Base-by-base conservation (phyloP, 2,113 vertebrate species). In the Amphiprion ocellaris region DNA sequence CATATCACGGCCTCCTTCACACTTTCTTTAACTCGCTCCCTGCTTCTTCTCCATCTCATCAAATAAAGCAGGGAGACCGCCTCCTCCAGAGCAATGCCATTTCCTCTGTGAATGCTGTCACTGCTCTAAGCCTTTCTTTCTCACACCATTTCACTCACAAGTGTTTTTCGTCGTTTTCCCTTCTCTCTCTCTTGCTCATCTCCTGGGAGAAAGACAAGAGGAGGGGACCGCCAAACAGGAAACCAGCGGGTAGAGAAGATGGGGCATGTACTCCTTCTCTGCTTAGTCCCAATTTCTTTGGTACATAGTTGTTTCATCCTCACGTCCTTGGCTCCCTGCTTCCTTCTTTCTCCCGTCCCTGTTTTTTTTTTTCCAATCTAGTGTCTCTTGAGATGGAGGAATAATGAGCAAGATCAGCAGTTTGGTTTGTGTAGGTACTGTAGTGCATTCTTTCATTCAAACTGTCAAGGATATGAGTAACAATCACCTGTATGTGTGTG, bases 91-190 rank as follows among this genome's bases (percentile, higher is more conserved):
- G 79, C 89, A 85, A 89, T 87, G 70, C 30, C 76, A 87, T 89
- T 90, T 90, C 80, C 85, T 73, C 80, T 59, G 61, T 73, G 63
- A 81, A 85, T 83, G 77, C 85, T 86, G 61, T 72, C 65, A 61
- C 83, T 26, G 80, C 85, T 87, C 77, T 62, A 68, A 87, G 72
- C 67, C 83, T 79, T 88, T 87, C 60, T 81, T 83, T 87, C 74
- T 86, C 81, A 89, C 79, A 84, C 85, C 83, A 88, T 93, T 92
- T 92, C 89, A 84, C 79, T 84, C 70, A 64, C 78, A 89, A 88
- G 87, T 84, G 69, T 81, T 87, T 89, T 70, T 85, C 50, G 62
- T 74, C 39, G 47, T 63, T 54, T 54, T 75, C 26, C 8, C 24
- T 54, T 15, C 26, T 14, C 3, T 5, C 21, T 39, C 12, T 21